These are phyloP conservation scores for Phrynocephalus forsythii DNA, from an alignment of 2,797 vertebrate genomes.

Conservation along the genomic window DNA sequence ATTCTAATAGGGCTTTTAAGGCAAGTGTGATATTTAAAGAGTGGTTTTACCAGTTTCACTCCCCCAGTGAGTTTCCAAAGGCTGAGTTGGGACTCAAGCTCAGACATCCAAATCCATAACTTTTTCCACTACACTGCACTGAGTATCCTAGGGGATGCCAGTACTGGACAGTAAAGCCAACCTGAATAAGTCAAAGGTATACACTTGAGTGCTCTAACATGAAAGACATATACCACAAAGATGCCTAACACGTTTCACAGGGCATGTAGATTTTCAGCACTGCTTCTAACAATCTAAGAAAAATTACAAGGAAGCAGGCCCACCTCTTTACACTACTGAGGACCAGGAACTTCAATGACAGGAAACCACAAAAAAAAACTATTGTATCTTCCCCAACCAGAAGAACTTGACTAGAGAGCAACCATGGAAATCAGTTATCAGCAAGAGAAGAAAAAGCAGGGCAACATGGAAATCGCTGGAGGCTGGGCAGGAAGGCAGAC, in stretches of 20 bases:
- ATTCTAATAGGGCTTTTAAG: too few relatives aligned
- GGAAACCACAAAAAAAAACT: not conserved
- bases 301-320: not conserved
- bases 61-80: too few relatives aligned
- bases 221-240: not conserved
- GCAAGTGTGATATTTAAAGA: too few relatives aligned
- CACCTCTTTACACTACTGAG: not conserved
- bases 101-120: too few relatives aligned
- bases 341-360: not conserved
- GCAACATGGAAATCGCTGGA: slow-evolving; percentile 19
- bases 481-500: not conserved
- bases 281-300: not conserved
- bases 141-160: too few relatives aligned
- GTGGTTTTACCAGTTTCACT: too few relatives aligned
- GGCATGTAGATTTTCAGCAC: not conserved
- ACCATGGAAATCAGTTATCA: slow-evolving; percentile 23
- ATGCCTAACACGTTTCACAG: not conserved
- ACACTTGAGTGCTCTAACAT: not conserved
- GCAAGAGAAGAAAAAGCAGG: slow-evolving; percentile 18
- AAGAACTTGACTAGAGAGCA: slow-evolving; percentile 4
- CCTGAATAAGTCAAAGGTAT: not conserved
- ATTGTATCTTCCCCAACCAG: not conserved
- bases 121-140: too few relatives aligned
- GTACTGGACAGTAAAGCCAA: not conserved
- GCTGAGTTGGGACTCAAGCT: too few relatives aligned